Base-by-base conservation (phyloP, 92 coral and sea anemone genomes). In the Epizoanthus rinbou region DNA sequence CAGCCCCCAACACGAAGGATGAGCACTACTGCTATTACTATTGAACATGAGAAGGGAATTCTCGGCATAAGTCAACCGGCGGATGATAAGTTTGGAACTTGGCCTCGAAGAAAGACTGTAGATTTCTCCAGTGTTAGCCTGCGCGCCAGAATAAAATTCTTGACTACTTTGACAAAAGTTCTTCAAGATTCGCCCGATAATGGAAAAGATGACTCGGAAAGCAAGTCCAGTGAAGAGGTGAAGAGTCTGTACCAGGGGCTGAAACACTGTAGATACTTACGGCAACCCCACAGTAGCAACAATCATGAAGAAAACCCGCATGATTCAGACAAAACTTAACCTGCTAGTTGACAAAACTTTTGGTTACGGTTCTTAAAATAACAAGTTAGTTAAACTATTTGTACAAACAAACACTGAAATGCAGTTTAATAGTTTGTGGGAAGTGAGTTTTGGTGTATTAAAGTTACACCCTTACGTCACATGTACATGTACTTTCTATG, bases 121-220 rank as follows among this genome's bases (percentile, higher is more conserved):
- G 24, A 64, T 43, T 76, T 76, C 22, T 59, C 81, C 10, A 76
- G 47, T 52, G 50, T 43, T 4, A 76, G 81, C 16, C 33, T 76
- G 45, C 81, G 81, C 50, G 54, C 81, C 19, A 58, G 81, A 37
- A 60, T 76, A 59, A 59, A 59, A 35, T 76, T 76, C 35, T 31
- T 76, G 7, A 19, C 81, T 19, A 76, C 81, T 16, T 54, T 76
- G 31, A 76, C 69, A 9, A 76, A 10, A 3, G 64, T 60, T 60
- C 54, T 76, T 3, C 68, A 35, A 17, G 25, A 31, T 60, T 76
- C 81, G 24, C 56, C 64, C 4, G 54, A 60, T 4, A n/a, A 0
- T 21, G 24, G 64, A 35, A 25, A 37, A 8, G 33, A 39, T 45
- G 18, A 59, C 47, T 59, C 39, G 21, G 80, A 75, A 10, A 75